These are phyloP conservation scores for Enteromius fasciolatus DNA, from an alignment of 2,797 vertebrate species.

Conservation along the genomic window DNA sequence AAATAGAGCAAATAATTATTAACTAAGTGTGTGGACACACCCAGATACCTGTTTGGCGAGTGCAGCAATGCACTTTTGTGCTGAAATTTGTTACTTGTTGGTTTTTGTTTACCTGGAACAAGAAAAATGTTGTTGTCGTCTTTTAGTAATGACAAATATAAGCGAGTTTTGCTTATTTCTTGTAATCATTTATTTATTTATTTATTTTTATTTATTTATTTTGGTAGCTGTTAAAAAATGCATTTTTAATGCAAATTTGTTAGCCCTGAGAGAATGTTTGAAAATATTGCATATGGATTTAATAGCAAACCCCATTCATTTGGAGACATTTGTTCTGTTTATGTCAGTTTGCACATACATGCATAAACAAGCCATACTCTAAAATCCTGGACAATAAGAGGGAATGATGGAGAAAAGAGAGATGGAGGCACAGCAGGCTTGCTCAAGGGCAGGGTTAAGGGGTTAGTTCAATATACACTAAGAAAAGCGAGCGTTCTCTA, in stretches of 20 bases:
- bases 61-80: conserved; percentile 40
- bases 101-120: conserved; percentile 33
- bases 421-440: conserved; percentile 45
- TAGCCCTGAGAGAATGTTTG: not conserved
- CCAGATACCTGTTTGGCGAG: conserved; percentile 53
- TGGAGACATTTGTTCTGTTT: not conserved
- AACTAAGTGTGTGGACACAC: conserved; percentile 59
- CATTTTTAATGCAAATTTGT: not conserved
- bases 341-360: not conserved
- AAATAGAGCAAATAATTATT: conserved; percentile 66
- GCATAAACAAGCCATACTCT: conserved; percentile 60
- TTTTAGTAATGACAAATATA: not conserved
- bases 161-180: not conserved
- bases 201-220: no score
- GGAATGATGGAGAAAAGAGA: conserved; percentile 62
- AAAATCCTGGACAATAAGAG: conserved; percentile 69
- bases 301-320: not conserved
- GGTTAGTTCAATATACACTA: conserved; percentile 68
- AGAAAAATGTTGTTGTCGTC: not conserved
- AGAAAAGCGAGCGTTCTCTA: conserved; percentile 70
- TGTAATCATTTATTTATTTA: not conserved
- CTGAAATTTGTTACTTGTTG: conserved; percentile 47
- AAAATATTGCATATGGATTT: not conserved
- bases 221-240: not conserved
- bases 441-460: conserved; percentile 59